Evolutionary conservation across 2,113 vertebrate species (phyloP).

Genomic region (Actenoides lindsayi): DNA sequence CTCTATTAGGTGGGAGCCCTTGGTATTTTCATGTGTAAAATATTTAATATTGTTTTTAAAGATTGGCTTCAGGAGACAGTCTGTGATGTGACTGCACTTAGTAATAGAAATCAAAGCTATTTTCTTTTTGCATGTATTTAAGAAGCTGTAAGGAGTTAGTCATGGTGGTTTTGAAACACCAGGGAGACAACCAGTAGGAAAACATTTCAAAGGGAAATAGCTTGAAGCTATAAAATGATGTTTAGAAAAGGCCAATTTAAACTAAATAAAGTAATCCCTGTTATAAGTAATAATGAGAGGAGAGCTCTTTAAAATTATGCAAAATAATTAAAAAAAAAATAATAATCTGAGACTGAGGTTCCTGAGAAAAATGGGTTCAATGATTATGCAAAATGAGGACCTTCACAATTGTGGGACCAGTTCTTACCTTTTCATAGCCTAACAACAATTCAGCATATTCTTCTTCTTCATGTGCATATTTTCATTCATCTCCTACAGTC

Average conservation of each 20-base stretch:
- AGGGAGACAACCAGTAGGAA: background rate
- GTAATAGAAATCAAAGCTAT: background rate
- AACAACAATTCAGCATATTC: background rate
- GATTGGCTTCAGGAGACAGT: constrained; percentile 12
- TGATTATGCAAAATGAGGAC: background rate
- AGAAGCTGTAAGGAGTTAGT: constrained; percentile 7
- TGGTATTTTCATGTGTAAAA: constrained; percentile 34
- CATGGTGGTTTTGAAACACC: background rate
- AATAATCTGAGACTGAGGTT: background rate
- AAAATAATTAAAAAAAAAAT: background rate
- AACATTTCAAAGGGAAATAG: background rate
- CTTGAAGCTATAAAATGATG: background rate
- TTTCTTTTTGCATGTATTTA: background rate
- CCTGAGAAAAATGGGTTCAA: background rate
- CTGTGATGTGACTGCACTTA: constrained; percentile 16
- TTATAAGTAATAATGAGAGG: background rate
- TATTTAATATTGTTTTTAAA: constrained; percentile 41
- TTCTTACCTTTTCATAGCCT: background rate
- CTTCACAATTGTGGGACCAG: background rate
- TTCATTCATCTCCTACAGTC: background rate
- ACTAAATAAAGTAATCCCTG: background rate
- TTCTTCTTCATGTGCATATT: background rate
- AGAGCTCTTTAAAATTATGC: background rate
- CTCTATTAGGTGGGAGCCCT: background rate
- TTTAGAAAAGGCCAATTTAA: constrained; percentile 28